Evolutionary conservation across 2,113 vertebrate genomes (phyloP).

Genomic region (Pithys albifrons): DNA sequence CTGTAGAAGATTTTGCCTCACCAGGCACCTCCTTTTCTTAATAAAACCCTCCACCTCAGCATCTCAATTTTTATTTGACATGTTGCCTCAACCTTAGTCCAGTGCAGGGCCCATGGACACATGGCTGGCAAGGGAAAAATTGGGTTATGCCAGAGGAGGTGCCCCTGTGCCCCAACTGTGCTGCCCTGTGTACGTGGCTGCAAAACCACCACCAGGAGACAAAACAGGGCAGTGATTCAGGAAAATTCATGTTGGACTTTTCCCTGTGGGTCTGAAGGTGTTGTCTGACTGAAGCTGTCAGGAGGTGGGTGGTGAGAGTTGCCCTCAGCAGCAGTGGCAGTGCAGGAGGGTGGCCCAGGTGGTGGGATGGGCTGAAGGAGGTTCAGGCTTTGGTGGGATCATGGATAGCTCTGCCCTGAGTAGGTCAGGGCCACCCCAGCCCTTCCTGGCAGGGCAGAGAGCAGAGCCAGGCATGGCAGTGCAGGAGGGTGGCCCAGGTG

Average conservation of each 20-base stretch:
- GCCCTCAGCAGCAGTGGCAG: neutral
- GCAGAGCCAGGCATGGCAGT: neutral
- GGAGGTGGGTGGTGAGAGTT: neutral
- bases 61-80: neutral
- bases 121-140: accelerated
- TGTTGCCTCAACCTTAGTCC: too few relatives aligned
- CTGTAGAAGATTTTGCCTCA: neutral
- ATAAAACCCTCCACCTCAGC: neutral
- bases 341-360: neutral
- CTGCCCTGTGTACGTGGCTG: accelerated
- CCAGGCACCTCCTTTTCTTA: neutral
- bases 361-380: neutral
- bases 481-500: neutral
- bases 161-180: neutral
- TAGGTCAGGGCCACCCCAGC: neutral
- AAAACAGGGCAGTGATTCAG: neutral
- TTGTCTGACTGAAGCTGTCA: neutral
- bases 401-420: neutral
- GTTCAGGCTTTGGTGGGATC: neutral
- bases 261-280: accelerated
- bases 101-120: accelerated
- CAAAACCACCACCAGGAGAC: neutral
- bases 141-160: neutral
- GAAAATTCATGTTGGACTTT: neutral
- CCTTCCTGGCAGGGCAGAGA: neutral